These are phyloP conservation scores for Glandiceps talaboti DNA, from an alignment of 53 echinoderm and acorn worm species.

Conservation along the genomic window DNA sequence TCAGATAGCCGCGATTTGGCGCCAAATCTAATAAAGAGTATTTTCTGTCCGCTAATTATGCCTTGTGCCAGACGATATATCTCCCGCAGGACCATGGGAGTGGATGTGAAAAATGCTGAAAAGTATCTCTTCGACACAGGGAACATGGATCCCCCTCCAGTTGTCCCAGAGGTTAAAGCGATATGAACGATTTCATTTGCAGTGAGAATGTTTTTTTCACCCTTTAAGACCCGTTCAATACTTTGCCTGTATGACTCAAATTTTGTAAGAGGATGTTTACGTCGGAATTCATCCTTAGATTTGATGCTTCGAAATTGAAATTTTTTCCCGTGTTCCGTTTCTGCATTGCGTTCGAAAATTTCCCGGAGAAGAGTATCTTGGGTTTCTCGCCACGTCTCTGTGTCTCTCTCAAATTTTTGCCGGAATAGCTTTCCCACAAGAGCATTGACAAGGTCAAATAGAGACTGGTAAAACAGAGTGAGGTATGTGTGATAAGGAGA, in stretches of 20 bases:
- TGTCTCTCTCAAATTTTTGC: constrained; percentile 30
- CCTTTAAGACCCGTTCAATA: constrained; percentile 24
- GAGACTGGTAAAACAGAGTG: not conserved
- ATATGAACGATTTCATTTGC: constrained; percentile 8
- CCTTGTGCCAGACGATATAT: constrained; percentile 11
- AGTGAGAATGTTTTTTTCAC: constrained; percentile 39
- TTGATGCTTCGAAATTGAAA: constrained; percentile 15
- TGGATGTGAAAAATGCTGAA: not conserved
- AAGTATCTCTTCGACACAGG: constrained; percentile 2
- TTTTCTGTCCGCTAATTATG: constrained; percentile 25
- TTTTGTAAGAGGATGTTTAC: constrained; percentile 34
- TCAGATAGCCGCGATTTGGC: not conserved
- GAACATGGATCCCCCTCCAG: constrained; percentile 38
- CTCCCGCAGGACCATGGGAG: not conserved
- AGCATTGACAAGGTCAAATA: not conserved
- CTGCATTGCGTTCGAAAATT: constrained; percentile 13
- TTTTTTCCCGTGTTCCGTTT: constrained; percentile 28
- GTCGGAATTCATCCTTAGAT: constrained; percentile 20
- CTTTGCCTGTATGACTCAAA: constrained; percentile 26
- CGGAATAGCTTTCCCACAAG: constrained; percentile 29
- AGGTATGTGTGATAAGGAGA: not conserved
- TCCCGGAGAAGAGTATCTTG: constrained; percentile 27
- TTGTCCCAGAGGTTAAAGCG: constrained; percentile 46
- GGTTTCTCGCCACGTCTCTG: constrained; percentile 22
- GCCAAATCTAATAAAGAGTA: constrained; percentile 6